Evolutionary conservation across 2,888 invertebrate species (phyloP), one percentile per base, ranked within the genome.

Genomic region (Mayetiola destructor): DNA sequence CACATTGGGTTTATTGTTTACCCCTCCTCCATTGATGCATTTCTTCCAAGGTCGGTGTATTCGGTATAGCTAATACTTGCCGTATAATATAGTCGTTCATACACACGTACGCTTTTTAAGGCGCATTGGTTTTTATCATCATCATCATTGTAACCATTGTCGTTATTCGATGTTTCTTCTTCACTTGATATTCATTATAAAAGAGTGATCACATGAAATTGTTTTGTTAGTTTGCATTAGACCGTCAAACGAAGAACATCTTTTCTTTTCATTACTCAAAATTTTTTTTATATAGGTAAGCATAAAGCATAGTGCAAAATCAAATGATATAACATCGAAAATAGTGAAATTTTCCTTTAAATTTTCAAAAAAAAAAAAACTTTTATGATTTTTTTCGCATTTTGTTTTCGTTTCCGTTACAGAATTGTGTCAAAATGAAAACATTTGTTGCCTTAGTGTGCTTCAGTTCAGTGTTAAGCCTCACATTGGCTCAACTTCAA

Each of bases 401-500:
- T 32, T 32, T 32, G 12, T 32, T 32, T 32, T 32, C 12, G 32
- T 32, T 32, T 32, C 12, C 32, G 12, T 32, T 32, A 32, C 6
- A 37, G 4, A 14, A 5, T 12, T 9, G 37, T 37, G 8, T 12
- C 12, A 37, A 37, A 37, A 72, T 71, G 71, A 70, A 67, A 61
- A 69, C 69, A 56, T 65, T 78, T 59, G 65, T 76, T 59, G 74
- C 75, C 59, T 64, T 76, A 62, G 72, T 75, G 57, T 69, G 69
- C 64, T 64, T 71, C 61, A 66, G 70, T 57, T 67, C 73, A 60
- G 64, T 72, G 57, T 60, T 70, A 60, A 66, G 69, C 63, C 60
- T 65, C 58, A 65, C 68, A 59, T 63, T 64, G 59, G 85, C 82
- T 57, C 87, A 88, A 70, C 85, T 86, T 70, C 81, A 81, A 57